Evolutionary conservation across 2,888 invertebrate species (phyloP).

Genomic region (Cryptocephalus moraei): DNA sequence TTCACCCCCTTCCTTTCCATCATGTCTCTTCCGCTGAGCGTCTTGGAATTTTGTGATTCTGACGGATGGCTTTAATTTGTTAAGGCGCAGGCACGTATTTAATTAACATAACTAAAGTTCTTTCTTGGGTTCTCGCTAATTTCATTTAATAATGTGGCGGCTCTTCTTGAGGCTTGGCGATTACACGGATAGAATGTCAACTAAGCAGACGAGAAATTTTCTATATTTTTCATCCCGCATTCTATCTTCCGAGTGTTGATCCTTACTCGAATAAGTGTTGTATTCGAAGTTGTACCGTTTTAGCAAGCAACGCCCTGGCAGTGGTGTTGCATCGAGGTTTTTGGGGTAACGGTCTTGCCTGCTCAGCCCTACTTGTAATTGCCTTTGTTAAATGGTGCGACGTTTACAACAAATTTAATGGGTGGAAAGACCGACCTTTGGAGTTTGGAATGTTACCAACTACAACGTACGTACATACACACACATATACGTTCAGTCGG

Average conservation of each 20-base stretch:
- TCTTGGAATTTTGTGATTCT: constrained; percentile 24
- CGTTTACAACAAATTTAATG: constrained; percentile 6
- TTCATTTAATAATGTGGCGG: constrained; percentile 23
- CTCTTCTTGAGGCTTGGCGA: constrained; percentile 9
- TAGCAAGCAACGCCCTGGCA: too few relatives aligned
- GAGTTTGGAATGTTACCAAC: too few relatives aligned
- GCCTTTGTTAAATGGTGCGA: constrained; percentile 9
- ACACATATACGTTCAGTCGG: not conserved
- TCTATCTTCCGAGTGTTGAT: too few relatives aligned
- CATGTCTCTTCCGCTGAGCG: constrained; percentile 5
- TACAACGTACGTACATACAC: too few relatives aligned
- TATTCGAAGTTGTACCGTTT: too few relatives aligned
- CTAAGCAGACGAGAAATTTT: too few relatives aligned
- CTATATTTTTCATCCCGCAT: too few relatives aligned
- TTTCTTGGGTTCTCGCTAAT: constrained; percentile 23
- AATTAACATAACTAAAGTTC: constrained; percentile 34
- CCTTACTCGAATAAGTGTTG: too few relatives aligned
- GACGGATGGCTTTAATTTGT: constrained; percentile 31
- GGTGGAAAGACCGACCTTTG: not conserved
- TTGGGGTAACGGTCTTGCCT: constrained; percentile 1
- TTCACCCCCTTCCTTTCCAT: not conserved
- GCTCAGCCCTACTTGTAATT: constrained; percentile 8
- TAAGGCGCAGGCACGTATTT: constrained; percentile 31
- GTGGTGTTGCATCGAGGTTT: constrained; percentile 1
- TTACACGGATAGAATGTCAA: too few relatives aligned